phyloP scores from a whole-genome alignment of 2,113 vertebrate species.

The Bufo gargarizans region DNA sequence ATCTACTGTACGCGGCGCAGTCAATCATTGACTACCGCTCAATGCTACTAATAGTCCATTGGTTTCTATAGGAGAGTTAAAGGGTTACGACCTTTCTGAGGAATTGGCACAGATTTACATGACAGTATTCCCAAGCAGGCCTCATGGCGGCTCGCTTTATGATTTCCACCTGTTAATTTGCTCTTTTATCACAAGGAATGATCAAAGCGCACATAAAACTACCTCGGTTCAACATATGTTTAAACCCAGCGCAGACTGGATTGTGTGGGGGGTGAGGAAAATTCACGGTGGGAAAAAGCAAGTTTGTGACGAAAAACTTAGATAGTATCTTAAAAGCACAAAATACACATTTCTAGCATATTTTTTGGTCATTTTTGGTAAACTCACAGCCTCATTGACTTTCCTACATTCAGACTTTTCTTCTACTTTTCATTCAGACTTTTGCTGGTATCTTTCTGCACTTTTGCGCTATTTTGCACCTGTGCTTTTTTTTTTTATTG shows the following conservation, averaged over 20 bases:
- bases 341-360: no score
- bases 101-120: constrained; percentile 3
- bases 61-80: not conserved
- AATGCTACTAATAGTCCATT: not conserved
- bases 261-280: not conserved
- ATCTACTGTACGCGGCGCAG: not conserved
- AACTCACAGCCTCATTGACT: no score
- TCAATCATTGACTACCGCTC: not conserved
- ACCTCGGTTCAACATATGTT: not conserved
- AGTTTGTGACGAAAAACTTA: not conserved
- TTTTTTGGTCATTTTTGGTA: not conserved
- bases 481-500: no score
- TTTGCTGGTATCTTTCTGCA: no score
- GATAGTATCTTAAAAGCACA: not conserved
- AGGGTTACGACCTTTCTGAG: constrained; percentile 2
- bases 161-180: constrained; percentile 38
- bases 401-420: no score
- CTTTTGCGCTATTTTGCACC: no score
- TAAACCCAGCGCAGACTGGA: constrained; percentile 12
- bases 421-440: no score
- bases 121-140: constrained; percentile 9
- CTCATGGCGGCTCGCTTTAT: not conserved
- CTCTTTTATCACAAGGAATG: constrained; percentile 11
- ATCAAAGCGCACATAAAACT: constrained; percentile 27
- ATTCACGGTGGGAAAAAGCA: not conserved